Percentiles rank a stretch among this genome's conserved stretches.
Evolutionary conservation across 2,888 invertebrate genomes (phyloP).

Genomic region (Chymomyza amoena): DNA sequence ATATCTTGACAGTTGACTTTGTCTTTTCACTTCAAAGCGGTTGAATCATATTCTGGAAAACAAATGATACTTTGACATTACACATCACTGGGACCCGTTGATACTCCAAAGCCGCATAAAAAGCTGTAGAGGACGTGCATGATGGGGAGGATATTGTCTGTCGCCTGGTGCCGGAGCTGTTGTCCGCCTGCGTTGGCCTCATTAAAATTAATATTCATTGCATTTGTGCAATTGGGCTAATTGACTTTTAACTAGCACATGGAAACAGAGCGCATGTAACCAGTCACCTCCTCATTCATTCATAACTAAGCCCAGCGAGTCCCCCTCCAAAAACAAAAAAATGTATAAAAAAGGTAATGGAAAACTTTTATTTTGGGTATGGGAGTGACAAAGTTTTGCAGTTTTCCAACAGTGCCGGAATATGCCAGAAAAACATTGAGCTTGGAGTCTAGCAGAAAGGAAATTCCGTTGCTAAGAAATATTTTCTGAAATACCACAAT

Average conservation of each 20-base stretch:
- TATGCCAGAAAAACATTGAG: not conserved
- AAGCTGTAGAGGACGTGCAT: not conserved
- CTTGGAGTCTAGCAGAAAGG: too few species aligned
- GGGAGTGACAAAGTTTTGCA: slow-evolving; percentile 2
- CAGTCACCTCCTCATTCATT: too few species aligned
- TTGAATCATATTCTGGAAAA: too few species aligned
- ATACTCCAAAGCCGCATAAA: too few species aligned
- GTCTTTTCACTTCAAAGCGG: too few species aligned
- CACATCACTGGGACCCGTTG: too few species aligned
- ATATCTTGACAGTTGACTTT: too few species aligned
- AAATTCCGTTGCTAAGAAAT: too few species aligned
- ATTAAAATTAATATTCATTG: slow-evolving; percentile 70
- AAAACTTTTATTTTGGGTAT: slow-evolving; percentile 9
- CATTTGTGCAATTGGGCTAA: slow-evolving; percentile 67
- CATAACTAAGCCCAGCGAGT: too few species aligned
- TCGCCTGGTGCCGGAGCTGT: not conserved
- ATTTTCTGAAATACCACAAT: too few species aligned
- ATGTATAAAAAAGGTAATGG: too few species aligned
- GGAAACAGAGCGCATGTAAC: slow-evolving; percentile 2
- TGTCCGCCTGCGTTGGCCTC: slow-evolving; percentile 59
- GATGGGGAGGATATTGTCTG: not conserved
- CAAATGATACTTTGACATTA: too few species aligned
- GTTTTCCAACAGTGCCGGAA: not conserved
- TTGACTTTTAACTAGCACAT: slow-evolving; percentile 68
- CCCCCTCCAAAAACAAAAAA: not conserved